A percentile compares a stretch with the other conserved stretches of the same genome.
These are phyloP conservation scores for Catharus minimus DNA, from an alignment of 2,113 vertebrate genomes.

Conservation along the genomic window DNA sequence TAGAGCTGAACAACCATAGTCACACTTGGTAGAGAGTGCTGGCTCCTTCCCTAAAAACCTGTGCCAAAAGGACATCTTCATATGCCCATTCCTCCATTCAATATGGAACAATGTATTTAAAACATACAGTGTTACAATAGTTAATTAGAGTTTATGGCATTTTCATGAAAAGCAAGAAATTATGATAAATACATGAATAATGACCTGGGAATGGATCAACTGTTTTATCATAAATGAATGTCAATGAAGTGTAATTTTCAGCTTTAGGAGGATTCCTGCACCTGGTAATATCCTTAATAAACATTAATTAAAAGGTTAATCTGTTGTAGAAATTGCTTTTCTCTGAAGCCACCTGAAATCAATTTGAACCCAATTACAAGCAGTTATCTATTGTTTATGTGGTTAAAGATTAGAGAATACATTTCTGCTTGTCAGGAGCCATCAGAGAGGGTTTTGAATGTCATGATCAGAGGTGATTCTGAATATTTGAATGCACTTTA, in stretches of 20 bases:
- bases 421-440: slow-evolving; percentile 73
- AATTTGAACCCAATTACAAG: slow-evolving; percentile 83
- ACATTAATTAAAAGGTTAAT: slow-evolving; percentile 86
- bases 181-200: slow-evolving; percentile 59
- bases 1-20: neutral
- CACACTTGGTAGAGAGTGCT: neutral
- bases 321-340: slow-evolving; percentile 82
- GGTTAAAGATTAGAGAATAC: slow-evolving; percentile 78
- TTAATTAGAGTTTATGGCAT: slow-evolving; percentile 16
- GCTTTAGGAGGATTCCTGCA: slow-evolving; percentile 73
- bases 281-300: slow-evolving; percentile 80
- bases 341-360: slow-evolving; percentile 86
- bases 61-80: neutral
- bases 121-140: neutral
- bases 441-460: slow-evolving; percentile 70
- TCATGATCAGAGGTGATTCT: slow-evolving; percentile 72
- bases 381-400: slow-evolving; percentile 81
- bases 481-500: slow-evolving; percentile 76
- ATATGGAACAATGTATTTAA: neutral
- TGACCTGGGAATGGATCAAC: slow-evolving; percentile 55
- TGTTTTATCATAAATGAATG: slow-evolving; percentile 73
- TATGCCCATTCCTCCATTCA: neutral
- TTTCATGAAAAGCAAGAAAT: slow-evolving; percentile 37
- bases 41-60: neutral
- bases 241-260: slow-evolving; percentile 76